phyloP scores from a whole-genome alignment of 1,140 invertebrate genomes.

The Bombus affinis region DNA sequence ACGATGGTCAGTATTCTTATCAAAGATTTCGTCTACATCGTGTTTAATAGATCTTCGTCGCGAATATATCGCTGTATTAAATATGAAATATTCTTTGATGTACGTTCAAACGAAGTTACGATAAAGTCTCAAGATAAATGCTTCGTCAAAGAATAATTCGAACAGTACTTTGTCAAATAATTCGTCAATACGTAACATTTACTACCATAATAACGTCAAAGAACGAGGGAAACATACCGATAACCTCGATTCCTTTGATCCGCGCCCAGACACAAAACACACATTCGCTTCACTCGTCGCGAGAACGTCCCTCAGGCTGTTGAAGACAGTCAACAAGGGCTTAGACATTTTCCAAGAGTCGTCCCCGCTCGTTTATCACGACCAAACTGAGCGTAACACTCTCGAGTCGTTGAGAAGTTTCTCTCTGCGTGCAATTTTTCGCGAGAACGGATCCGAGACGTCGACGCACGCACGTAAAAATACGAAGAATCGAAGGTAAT shows the following conservation, averaged over 20 bases:
- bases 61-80: too few relatives aligned
- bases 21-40: neutral
- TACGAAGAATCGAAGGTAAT: slow-evolving; percentile 34
- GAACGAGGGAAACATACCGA: neutral
- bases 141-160: neutral
- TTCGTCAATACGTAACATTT: neutral
- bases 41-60: too few relatives aligned
- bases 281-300: neutral
- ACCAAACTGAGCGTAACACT: slow-evolving; percentile 14
- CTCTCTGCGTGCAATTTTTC: slow-evolving; percentile 24
- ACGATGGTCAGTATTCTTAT: neutral
- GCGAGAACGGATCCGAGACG: neutral
- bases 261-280: too few relatives aligned
- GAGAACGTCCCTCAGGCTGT: neutral
- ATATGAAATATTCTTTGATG: neutral
- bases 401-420: neutral
- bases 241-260: neutral
- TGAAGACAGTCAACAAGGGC: neutral
- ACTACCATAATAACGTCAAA: neutral
- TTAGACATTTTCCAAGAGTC: neutral
- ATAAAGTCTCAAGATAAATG: neutral
- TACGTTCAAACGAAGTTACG: neutral
- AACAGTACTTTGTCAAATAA: neutral
- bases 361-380: neutral
- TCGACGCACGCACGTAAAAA: slow-evolving; percentile 18